These are phyloP conservation scores for Synanthedon vespiformis DNA, from an alignment of 2,888 invertebrate genomes.

Conservation along the genomic window DNA sequence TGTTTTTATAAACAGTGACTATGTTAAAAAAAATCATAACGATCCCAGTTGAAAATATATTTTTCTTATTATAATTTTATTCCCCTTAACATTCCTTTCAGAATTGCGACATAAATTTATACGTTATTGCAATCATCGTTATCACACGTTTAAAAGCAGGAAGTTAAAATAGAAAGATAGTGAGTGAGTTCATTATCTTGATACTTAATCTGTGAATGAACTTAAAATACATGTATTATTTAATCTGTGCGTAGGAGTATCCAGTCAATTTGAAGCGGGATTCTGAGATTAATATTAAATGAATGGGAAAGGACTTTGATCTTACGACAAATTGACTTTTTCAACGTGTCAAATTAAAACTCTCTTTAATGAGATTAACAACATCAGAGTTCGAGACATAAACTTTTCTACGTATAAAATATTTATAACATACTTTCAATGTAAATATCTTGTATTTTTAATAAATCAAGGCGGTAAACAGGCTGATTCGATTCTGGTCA, in stretches of 20 bases:
- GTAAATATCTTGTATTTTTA: not conserved
- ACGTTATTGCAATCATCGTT: not conserved
- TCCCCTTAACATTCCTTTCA: not conserved
- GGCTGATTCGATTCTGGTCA: too few species aligned
- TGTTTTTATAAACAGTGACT: conserved; percentile 13
- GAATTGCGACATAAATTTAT: not conserved
- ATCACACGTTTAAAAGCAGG: conserved; percentile 1
- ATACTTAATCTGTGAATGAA: conserved; percentile 18
- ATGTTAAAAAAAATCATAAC: too few species aligned
- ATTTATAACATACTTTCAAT: not conserved
- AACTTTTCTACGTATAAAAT: not conserved
- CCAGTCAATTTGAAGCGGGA: conserved; percentile 32
- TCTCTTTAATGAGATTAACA: too few species aligned
- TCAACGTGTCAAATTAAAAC: too few species aligned
- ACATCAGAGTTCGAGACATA: too few species aligned
- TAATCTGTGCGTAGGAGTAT: conserved; percentile 37
- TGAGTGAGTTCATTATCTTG: conserved; percentile 10
- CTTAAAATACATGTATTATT: conserved; percentile 21
- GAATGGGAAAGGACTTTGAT: conserved; percentile 41
- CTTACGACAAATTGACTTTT: conserved; percentile 34
- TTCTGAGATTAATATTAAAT: conserved; percentile 42
- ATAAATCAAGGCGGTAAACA: not conserved
- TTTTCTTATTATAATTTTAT: not conserved
- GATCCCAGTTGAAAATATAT: not conserved
- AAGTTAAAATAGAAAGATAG: conserved; percentile 8